These are phyloP conservation scores for Hippolais icterina DNA, from an alignment of 2,113 vertebrate genomes.

Conservation along the genomic window DNA sequence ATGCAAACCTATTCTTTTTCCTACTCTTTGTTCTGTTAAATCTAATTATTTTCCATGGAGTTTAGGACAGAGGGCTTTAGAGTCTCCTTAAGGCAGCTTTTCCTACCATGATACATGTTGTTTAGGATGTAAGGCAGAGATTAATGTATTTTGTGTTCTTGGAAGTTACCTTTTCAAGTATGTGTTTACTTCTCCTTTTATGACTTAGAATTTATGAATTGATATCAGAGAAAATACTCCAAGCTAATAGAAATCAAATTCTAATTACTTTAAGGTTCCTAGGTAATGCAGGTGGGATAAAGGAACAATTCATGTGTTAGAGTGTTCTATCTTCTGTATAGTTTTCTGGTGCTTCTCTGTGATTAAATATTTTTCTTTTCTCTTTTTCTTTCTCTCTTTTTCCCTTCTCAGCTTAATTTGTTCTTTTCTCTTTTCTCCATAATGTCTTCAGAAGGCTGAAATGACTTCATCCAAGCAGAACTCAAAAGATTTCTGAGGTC, in stretches of 20 bases:
- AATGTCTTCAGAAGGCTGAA: not conserved
- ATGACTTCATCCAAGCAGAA: not conserved
- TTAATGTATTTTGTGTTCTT: not conserved
- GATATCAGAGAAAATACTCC: not conserved
- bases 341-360: not conserved
- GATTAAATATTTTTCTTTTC: not conserved
- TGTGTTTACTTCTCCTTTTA: not conserved
- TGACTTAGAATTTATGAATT: not conserved
- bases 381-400: not conserved
- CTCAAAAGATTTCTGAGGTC: not conserved
- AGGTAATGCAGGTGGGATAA: not conserved
- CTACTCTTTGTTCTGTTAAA: not conserved
- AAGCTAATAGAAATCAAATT: not conserved
- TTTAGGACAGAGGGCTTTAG: not conserved
- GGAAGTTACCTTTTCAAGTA: not conserved
- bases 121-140: not conserved
- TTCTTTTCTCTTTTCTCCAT: not conserved
- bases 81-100: not conserved
- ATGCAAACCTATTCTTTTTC: not conserved
- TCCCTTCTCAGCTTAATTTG: not conserved
- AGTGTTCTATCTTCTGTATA: not conserved
- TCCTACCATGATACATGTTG: not conserved
- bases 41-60: not conserved
- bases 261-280: not conserved
- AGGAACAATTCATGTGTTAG: not conserved